Percentiles rank a stretch among this genome's conserved stretches.
These are phyloP conservation scores for Platanista minor DNA, from an alignment of 2,113 vertebrate genomes.

Conservation along the genomic window DNA sequence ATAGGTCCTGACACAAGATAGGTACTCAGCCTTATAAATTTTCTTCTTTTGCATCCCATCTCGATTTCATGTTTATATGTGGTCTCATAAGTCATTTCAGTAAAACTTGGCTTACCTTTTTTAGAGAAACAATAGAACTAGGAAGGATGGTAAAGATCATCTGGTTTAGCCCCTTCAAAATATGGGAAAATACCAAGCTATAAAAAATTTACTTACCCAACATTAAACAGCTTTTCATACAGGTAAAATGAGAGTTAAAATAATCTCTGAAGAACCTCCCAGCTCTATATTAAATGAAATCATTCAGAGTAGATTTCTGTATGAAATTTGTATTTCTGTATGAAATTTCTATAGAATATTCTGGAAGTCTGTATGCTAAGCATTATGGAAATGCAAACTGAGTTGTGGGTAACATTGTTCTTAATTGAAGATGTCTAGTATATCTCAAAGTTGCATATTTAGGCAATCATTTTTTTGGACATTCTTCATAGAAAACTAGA, in stretches of 20 bases:
- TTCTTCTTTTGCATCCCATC: not conserved
- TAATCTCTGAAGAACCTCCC: not conserved
- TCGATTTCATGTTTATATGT: not conserved
- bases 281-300: not conserved
- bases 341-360: not conserved
- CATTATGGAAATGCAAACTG: not conserved
- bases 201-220: not conserved
- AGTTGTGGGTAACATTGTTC: not conserved
- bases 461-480: not conserved
- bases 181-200: not conserved
- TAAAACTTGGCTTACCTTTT: not conserved
- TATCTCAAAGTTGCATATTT: not conserved
- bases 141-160: not conserved
- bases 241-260: not conserved
- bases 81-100: not conserved
- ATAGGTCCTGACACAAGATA: not conserved
- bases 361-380: not conserved
- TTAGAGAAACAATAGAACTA: not conserved
- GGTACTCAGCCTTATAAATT: not conserved
- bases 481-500: not conserved
- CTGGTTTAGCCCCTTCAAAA: not conserved
- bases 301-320: not conserved
- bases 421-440: not conserved
- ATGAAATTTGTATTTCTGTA: too few relatives aligned
- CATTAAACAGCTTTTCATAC: conserved; percentile 3